A percentile compares a stretch with the other conserved stretches of the same genome.
Conservation (phyloP, 2,113 vertebrate species). For the Mugil cephalus region DNA sequence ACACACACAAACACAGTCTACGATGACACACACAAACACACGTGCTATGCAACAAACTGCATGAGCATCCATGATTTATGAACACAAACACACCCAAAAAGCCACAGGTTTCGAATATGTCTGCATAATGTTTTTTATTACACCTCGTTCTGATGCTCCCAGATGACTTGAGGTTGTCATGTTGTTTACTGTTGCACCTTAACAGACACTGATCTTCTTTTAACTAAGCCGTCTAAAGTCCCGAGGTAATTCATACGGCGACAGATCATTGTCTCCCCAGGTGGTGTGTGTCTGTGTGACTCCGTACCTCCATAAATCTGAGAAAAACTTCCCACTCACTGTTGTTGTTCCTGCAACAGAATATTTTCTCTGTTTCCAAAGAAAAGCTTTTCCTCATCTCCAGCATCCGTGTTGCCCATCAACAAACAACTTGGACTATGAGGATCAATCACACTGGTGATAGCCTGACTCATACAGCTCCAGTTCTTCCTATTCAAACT, state of each 20-base stretch:
- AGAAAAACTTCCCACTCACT: slow-evolving; percentile 14
- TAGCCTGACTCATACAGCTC: slow-evolving; percentile 28
- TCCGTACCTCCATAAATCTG: background rate
- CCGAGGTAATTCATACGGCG: slow-evolving; percentile 28
- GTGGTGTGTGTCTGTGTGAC: slow-evolving; percentile 12
- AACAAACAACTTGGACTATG: slow-evolving; percentile 39
- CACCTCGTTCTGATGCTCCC: background rate
- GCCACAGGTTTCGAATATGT: background rate
- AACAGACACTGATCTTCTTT: slow-evolving; percentile 6
- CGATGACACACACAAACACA: slow-evolving; percentile 8
- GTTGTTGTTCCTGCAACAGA: slow-evolving; percentile 18
- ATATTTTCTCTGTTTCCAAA: slow-evolving; percentile 29
- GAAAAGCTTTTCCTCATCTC: slow-evolving; percentile 44
- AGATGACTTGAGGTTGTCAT: slow-evolving; percentile 10
- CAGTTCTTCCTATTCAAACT: slow-evolving; percentile 49
- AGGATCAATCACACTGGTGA: slow-evolving; percentile 28
- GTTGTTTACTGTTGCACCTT: slow-evolving; percentile 24
- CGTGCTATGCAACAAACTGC: background rate
- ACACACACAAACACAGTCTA: too few relatives aligned
- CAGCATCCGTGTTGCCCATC: slow-evolving; percentile 19
- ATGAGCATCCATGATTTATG: background rate
- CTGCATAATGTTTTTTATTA: background rate
- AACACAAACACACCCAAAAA: background rate
- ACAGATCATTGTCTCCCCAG: slow-evolving; percentile 17
- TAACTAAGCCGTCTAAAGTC: slow-evolving; percentile 29